phyloP scores from a whole-genome alignment of 2,888 invertebrate species.

The Nephrocerus scutellatus region DNA sequence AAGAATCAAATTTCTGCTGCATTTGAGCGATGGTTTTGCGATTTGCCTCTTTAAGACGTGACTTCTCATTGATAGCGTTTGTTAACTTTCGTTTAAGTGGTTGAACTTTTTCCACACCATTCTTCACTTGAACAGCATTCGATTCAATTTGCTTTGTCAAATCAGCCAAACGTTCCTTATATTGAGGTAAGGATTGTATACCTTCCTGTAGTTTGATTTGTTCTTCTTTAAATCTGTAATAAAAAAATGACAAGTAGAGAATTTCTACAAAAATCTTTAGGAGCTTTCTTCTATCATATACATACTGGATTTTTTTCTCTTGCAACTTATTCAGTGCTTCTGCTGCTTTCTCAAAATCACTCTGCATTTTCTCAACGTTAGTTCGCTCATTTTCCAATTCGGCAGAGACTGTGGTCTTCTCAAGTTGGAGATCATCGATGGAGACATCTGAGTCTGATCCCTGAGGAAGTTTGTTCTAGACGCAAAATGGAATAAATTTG shows the following conservation, averaged over 20 bases:
- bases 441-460: slow-evolving; percentile 37
- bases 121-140: slow-evolving; percentile 40
- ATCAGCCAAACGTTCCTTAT: slow-evolving; percentile 36
- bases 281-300: background rate
- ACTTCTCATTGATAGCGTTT: slow-evolving; percentile 44
- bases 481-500: background rate
- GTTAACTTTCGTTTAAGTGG: slow-evolving; percentile 37
- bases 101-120: slow-evolving; percentile 48
- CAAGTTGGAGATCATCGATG: slow-evolving; percentile 48
- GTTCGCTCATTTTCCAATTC: slow-evolving; percentile 48
- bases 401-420: slow-evolving; percentile 50
- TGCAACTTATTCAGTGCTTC: slow-evolving; percentile 40
- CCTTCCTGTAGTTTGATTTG: slow-evolving; percentile 61
- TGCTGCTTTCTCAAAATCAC: slow-evolving; percentile 43
- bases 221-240: slow-evolving; percentile 55
- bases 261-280: no score
- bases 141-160: slow-evolving; percentile 28
- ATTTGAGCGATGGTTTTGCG: slow-evolving; percentile 29
- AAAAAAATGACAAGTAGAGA: no score
- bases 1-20: slow-evolving; percentile 30
- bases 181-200: slow-evolving; percentile 48
- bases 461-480: slow-evolving; percentile 45
- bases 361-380: slow-evolving; percentile 50
- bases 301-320: slow-evolving; percentile 39
- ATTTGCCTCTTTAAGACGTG: slow-evolving; percentile 31